Evolutionary conservation across 2,888 invertebrate species (phyloP), one percentile per base, ranked within the genome.

Genomic region (Mellilla xanthometata): DNA sequence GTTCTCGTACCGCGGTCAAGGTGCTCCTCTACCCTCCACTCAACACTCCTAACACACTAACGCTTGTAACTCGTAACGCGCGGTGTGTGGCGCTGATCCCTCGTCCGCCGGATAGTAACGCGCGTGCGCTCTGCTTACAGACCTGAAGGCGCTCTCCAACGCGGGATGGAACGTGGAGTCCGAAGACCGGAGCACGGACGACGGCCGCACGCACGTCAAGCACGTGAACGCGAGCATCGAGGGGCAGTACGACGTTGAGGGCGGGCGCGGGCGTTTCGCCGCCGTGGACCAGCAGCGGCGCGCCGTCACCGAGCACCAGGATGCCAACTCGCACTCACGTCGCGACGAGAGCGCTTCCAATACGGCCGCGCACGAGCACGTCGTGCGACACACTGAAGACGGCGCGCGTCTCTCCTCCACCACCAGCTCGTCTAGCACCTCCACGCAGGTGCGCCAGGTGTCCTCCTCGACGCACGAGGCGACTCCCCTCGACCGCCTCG

Each of bases 141-240:
- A 90, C 73, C 67, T 88, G 58, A 80, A 85, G 58, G 86, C 83
- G 63, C 75, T 83, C 29, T 85, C 88, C 24, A 85, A 91, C 52
- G 91, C 92, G 30, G 94, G 93, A 35, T 94, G 94, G 94, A 92
- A 92, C 66, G 91, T 94, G 32, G 91, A 92, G 57, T 91, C 92
- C 3, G 91, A 92, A 42, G 91, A 92, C 50, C 91, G 90, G 70
- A 90, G 89, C 2, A 92, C 91, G 29, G 90, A 92, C 46, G 94
- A 93, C 65, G 94, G 94, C 0, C 92, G 91, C 64, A 92, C 92
- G 2, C 91, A 91, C 54, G 90, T 91, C 32, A 90, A 91, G 32
- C 89, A 91, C 46, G 91, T 92, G 12, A 63, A 91, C 43, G 94
- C 94, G 24, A 91, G 92, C 56, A 93, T 93, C 51, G 91, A 92